These are phyloP conservation scores for Mercenaria mercenaria DNA, from an alignment of 1,140 invertebrate genomes.

Conservation along the genomic window DNA sequence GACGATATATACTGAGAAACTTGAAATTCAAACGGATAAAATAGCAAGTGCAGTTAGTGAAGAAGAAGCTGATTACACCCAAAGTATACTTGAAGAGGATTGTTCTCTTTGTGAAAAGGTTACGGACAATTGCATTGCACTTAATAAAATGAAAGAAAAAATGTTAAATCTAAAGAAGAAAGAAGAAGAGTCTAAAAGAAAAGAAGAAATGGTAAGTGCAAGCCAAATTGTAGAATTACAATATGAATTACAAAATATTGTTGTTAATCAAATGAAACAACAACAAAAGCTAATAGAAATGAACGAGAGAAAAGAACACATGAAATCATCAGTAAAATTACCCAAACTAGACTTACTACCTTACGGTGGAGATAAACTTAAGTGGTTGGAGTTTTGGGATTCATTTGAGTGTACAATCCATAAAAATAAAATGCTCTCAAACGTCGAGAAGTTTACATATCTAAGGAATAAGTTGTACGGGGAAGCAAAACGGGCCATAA, in stretches of 20 bases:
- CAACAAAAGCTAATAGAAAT: not conserved
- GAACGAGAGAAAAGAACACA: too few relatives aligned
- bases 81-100: slow-evolving; percentile 2
- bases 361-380: not conserved
- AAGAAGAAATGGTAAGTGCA: not conserved
- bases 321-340: not conserved
- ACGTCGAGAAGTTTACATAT: slow-evolving; percentile 12
- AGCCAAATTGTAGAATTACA: too few relatives aligned
- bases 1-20: not conserved
- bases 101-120: too few relatives aligned
- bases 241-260: too few relatives aligned
- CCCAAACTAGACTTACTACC: not conserved
- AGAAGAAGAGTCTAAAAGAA: not conserved
- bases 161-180: not conserved
- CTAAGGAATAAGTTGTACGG: not conserved
- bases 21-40: not conserved
- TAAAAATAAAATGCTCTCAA: slow-evolving; percentile 13
- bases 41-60: not conserved
- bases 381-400: slow-evolving; percentile 12
- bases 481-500: not conserved
- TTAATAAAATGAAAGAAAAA: not conserved
- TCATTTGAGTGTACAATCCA: slow-evolving; percentile 9
- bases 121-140: too few relatives aligned
- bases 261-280: too few relatives aligned
- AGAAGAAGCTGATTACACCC: not conserved